These are phyloP conservation scores for Vombatus ursinus DNA, from an alignment of 2,113 vertebrate species.

Conservation along the genomic window DNA sequence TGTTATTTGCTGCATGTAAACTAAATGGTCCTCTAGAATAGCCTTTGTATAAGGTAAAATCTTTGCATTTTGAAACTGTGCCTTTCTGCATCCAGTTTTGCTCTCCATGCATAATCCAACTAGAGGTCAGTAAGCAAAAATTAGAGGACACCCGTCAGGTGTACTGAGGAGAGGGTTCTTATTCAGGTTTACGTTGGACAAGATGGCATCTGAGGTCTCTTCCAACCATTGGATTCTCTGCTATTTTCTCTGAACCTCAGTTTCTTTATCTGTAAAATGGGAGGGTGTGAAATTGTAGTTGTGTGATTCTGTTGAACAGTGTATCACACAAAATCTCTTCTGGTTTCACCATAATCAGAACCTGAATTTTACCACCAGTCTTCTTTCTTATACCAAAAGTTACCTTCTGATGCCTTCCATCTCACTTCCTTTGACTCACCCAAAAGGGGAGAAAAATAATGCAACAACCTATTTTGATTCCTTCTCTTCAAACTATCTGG, in stretches of 20 bases:
- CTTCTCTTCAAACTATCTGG: background rate
- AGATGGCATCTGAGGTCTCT: background rate
- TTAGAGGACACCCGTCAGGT: background rate
- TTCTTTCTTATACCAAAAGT: conserved; percentile 56
- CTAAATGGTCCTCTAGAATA: background rate
- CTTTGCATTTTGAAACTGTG: background rate
- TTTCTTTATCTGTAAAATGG: background rate
- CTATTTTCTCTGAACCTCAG: background rate
- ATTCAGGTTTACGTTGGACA: background rate
- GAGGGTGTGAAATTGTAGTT: background rate
- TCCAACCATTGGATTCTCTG: background rate
- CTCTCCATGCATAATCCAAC: background rate
- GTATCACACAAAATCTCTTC: background rate
- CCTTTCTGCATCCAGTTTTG: background rate
- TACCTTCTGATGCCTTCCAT: conserved; percentile 59
- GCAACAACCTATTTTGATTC: background rate
- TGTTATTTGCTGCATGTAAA: background rate
- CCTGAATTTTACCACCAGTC: background rate
- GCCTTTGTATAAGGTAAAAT: background rate
- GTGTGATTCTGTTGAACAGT: background rate
- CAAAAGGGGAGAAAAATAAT: conserved; percentile 22
- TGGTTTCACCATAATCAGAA: background rate
- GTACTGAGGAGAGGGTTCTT: background rate
- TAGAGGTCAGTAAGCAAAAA: background rate
- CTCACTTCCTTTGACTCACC: conserved; percentile 44